Base-by-base conservation (phyloP, 2,888 invertebrate genomes). In the Disparrhopalites patrizii region DNA sequence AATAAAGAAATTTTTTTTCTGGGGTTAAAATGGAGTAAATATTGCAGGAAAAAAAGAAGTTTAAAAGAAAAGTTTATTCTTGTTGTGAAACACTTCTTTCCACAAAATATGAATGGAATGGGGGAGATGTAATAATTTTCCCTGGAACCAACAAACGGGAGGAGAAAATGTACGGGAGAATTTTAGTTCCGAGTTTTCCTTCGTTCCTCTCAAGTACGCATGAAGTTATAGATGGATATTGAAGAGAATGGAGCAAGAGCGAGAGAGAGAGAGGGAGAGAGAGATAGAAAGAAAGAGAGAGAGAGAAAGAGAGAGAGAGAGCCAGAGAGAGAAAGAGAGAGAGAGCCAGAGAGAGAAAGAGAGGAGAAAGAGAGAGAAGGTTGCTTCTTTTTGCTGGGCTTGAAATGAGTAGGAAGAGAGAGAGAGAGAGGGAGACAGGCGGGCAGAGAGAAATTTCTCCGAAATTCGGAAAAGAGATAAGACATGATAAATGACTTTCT, bases 401-500 rank as follows among this genome's bases (percentile, higher is more conserved):
- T 40, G 5, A 40, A 40, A 18, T 40, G 40, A 43, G n/a, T 4
- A 20, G n/a, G 43, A 3, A 47, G 23, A 47, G 25, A 15, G 47
- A 15, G 23, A 47, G 47, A 47, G 47, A 36, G 15, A 15, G 54
- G 60, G 55, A 47, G 40, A 28, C 31, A 40, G 55, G 55, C 40
- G 27, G 55, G 27, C 38, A 54, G 62, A 65, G 67, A 65, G 66
- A 67, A 67, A 69, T 64, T 69, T 69, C 66, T 65, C 47, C 40
- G 67, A 64, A 69, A 65, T 62, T 61, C 62, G 61, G 66, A 65
- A 63, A 67, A 52, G 62, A 68, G 70, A 70, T 70, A 70, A 70
- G 70, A 62, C 64, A 70, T 70, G 70, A 70, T 70, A 70, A 70
- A 70, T 70, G 68, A 66, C 61, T 64, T 65, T 70, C 68, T 70